Conservation (phyloP, 2,888 invertebrate species). For the Noctuana brunneofusca region DNA sequence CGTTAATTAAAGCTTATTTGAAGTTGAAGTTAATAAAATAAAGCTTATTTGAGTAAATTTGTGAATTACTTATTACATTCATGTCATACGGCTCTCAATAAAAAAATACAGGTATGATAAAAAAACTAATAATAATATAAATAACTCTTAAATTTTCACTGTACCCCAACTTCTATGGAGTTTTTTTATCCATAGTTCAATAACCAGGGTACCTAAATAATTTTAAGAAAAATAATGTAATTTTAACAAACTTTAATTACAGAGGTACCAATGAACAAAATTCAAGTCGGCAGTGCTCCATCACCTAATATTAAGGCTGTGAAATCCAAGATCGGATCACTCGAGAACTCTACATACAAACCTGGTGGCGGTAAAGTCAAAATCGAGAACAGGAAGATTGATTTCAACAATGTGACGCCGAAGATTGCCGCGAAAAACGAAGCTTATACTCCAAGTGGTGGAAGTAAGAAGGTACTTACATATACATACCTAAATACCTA, state of each 20-base stretch:
- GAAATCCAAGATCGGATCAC: slow-evolving; percentile 95
- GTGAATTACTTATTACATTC: no score
- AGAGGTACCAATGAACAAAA: slow-evolving; percentile 96
- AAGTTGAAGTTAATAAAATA: no score
- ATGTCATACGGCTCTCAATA: no score
- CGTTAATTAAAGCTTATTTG: no score
- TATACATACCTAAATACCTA: not conserved
- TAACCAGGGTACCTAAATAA: not conserved
- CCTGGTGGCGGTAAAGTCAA: slow-evolving; percentile 95
- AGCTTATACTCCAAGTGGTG: slow-evolving; percentile 92
- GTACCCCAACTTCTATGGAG: not conserved
- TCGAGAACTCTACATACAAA: slow-evolving; percentile 94
- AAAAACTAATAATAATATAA: no score
- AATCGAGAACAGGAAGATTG: slow-evolving; percentile 93
- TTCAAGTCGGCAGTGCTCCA: slow-evolving; percentile 95
- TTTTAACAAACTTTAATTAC: no score
- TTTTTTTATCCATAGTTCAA: not conserved
- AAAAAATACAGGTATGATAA: no score
- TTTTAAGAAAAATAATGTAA: not conserved
- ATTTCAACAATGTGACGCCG: slow-evolving; percentile 91
- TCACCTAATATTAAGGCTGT: slow-evolving; percentile 96
- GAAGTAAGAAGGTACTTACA: slow-evolving; percentile 91
- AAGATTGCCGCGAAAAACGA: slow-evolving; percentile 97
- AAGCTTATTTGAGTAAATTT: no score
- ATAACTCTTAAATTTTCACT: not conserved